These are phyloP conservation scores for Laterallus jamaicensis DNA, from an alignment of 2,113 vertebrate genomes.

Conservation along the genomic window DNA sequence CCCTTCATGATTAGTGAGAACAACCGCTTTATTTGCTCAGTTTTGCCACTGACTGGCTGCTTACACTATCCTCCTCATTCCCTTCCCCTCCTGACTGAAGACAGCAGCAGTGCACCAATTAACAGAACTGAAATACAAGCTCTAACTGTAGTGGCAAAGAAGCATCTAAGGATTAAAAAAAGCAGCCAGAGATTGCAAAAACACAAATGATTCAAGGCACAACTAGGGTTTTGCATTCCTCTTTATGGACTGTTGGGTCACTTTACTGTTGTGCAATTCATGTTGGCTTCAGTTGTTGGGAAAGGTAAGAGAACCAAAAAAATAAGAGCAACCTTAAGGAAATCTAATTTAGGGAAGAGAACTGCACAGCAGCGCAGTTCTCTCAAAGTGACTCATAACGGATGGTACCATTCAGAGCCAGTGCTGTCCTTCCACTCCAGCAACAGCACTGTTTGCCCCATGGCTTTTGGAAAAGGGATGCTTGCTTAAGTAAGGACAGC, in stretches of 20 bases:
- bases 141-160: neutral
- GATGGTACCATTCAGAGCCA: neutral
- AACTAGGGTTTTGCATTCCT: neutral
- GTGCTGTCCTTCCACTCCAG: neutral
- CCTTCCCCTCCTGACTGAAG: neutral
- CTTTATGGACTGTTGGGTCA: neutral
- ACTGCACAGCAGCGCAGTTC: neutral
- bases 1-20: neutral
- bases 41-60: neutral
- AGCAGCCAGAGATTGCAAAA: neutral
- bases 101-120: neutral
- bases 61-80: neutral
- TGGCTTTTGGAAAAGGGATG: neutral
- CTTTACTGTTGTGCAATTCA: constrained; percentile 10
- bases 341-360: constrained; percentile 1
- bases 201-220: neutral
- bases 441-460: neutral
- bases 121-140: neutral
- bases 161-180: neutral
- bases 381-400: neutral
- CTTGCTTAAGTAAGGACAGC: neutral
- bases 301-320: constrained; percentile 27
- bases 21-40: neutral
- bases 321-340: constrained; percentile 9
- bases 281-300: constrained; percentile 18